These are phyloP conservation scores for Tetramorium simillimum DNA, from an alignment of 1,140 invertebrate genomes.

Conservation along the genomic window DNA sequence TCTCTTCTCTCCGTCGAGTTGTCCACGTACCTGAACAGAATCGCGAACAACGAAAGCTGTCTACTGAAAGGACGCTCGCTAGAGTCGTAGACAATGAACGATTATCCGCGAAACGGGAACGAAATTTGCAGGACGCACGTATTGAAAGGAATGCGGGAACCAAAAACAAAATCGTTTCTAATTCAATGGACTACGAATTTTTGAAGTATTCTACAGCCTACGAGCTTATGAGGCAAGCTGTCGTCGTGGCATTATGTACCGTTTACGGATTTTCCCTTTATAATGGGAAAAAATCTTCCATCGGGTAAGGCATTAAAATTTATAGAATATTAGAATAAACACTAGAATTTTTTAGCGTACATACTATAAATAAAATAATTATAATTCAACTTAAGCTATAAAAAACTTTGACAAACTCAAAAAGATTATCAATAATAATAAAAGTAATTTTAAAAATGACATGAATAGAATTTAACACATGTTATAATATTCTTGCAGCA, in stretches of 20 bases:
- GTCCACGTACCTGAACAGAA: neutral
- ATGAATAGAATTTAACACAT: neutral
- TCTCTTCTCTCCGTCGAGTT: constrained; percentile 1
- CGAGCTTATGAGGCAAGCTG: constrained; percentile 72
- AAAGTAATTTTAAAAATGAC: neutral
- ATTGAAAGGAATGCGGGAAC: constrained; percentile 24
- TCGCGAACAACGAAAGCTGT: constrained; percentile 8
- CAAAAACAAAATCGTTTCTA: neutral
- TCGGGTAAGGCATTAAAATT: constrained; percentile 67
- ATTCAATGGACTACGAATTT: neutral
- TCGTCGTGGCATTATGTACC: constrained; percentile 75
- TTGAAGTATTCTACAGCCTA: constrained; percentile 38
- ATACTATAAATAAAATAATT: constrained; percentile 1
- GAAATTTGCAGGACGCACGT: neutral
- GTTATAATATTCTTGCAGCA: constrained; percentile 26
- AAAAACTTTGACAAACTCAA: neutral
- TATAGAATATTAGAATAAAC: too few species aligned
- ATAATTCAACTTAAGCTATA: neutral
- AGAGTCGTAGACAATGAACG: constrained; percentile 35
- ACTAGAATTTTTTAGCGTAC: neutral
- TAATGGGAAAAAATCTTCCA: constrained; percentile 69
- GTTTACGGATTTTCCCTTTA: constrained; percentile 78
- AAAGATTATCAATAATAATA: neutral
- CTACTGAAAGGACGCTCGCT: neutral
- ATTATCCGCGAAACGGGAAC: constrained; percentile 16